phyloP scores from a whole-genome alignment of 2,888 invertebrate species.

The Taenaris catops region DNA sequence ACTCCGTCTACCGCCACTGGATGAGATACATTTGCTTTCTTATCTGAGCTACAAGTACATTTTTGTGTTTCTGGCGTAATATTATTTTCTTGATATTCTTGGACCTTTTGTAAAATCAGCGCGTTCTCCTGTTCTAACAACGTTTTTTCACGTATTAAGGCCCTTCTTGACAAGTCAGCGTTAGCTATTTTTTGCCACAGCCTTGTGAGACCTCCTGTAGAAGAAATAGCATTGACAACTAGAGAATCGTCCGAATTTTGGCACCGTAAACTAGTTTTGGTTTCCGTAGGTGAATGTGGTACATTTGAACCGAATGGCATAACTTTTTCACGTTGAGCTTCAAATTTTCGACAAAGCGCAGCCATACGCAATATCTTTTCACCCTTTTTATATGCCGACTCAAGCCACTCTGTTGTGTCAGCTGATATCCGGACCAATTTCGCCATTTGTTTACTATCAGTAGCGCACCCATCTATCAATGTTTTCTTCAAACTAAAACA shows the following conservation, averaged over 20 bases:
- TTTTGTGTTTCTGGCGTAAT: slow-evolving; percentile 29
- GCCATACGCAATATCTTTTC: slow-evolving; percentile 72
- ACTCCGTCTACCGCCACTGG: slow-evolving; percentile 51
- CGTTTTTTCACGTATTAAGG: slow-evolving; percentile 54
- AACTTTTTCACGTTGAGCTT: slow-evolving; percentile 75
- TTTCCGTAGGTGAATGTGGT: slow-evolving; percentile 42
- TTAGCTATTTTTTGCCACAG: slow-evolving; percentile 64
- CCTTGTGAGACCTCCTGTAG: slow-evolving; percentile 53
- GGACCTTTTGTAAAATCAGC: slow-evolving; percentile 36
- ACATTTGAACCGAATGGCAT: slow-evolving; percentile 48
- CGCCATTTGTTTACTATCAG: slow-evolving; percentile 46
- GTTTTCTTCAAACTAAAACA: slow-evolving; percentile 46
- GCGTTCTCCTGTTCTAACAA: slow-evolving; percentile 54
- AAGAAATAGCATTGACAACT: slow-evolving; percentile 45
- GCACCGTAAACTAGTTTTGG: slow-evolving; percentile 36
- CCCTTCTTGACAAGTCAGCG: slow-evolving; percentile 56
- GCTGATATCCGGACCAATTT: slow-evolving; percentile 55
- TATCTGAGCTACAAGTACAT: slow-evolving; percentile 39
- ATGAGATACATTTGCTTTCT: slow-evolving; percentile 23
- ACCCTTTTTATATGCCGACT: slow-evolving; percentile 58
- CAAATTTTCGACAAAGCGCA: slow-evolving; percentile 76
- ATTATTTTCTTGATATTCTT: slow-evolving; percentile 35
- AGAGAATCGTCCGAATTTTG: slow-evolving; percentile 49
- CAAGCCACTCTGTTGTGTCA: slow-evolving; percentile 55
- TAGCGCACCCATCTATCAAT: slow-evolving; percentile 41